Conservation (phyloP, 2,888 invertebrate species). For the Phengaris arion region DNA sequence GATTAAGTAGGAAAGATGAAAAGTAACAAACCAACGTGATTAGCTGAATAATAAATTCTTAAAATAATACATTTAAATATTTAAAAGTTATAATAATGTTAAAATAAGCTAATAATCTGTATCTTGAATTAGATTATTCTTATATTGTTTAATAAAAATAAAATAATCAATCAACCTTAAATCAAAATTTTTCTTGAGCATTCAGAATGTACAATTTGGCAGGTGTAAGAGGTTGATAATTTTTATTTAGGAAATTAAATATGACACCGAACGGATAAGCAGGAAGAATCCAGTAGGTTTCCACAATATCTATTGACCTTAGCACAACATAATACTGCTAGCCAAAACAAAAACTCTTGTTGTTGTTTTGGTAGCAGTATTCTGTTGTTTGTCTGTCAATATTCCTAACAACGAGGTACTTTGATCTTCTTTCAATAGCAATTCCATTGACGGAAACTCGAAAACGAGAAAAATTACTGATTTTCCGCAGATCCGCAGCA, state of each 20-base stretch:
- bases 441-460: not conserved
- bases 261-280: not conserved
- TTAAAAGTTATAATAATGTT: no score
- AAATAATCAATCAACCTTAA: not conserved
- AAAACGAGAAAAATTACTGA: not conserved
- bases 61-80: no score
- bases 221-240: not conserved
- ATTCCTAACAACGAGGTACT: not conserved
- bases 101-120: not conserved
- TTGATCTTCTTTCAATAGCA: not conserved
- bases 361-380: not conserved
- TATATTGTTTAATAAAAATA: not conserved
- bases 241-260: not conserved
- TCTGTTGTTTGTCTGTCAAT: not conserved
- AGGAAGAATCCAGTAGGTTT: not conserved
- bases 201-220: no score
- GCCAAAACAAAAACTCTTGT: not conserved
- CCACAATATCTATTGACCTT: not conserved
- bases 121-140: not conserved
- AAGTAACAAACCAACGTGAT: not conserved
- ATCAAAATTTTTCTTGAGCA: no score
- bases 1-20: no score
- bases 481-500: no score
- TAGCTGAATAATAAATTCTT: no score
- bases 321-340: not conserved